A percentile compares a stretch with the other conserved stretches of the same genome.
Evolutionary conservation across 2,888 invertebrate genomes (phyloP).

Genomic region (Euzetes globulus): DNA sequence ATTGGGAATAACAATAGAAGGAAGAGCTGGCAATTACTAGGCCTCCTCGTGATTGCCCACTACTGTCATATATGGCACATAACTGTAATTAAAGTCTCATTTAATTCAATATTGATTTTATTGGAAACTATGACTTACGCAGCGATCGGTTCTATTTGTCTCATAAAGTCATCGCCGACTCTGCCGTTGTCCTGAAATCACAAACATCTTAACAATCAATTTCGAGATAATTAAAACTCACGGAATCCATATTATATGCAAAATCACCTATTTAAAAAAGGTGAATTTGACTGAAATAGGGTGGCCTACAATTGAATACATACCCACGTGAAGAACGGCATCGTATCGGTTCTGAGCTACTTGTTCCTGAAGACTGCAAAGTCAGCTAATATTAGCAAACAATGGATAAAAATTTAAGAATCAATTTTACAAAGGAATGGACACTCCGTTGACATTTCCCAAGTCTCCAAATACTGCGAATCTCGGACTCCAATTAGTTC

Average conservation of each 20-base stretch:
- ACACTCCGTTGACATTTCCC: slow-evolving; percentile 40
- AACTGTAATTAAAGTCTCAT: neutral
- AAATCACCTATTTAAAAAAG: too few relatives aligned
- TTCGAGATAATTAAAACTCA: too few relatives aligned
- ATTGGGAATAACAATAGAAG: too few relatives aligned
- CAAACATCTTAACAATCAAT: slow-evolving; percentile 14
- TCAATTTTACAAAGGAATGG: slow-evolving; percentile 27
- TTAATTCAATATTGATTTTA: neutral
- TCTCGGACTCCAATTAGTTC: slow-evolving; percentile 41
- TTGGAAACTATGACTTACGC: slow-evolving; percentile 55
- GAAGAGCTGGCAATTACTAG: too few relatives aligned
- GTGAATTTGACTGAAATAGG: too few relatives aligned
- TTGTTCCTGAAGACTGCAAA: slow-evolving; percentile 25
- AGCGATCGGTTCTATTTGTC: slow-evolving; percentile 79
- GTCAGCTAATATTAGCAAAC: too few relatives aligned
- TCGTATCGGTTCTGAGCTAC: slow-evolving; percentile 26
- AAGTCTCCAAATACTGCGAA: slow-evolving; percentile 46
- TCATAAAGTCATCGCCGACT: slow-evolving; percentile 82
- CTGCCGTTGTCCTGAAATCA: slow-evolving; percentile 43
- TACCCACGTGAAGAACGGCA: slow-evolving; percentile 35
- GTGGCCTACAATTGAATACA: too few relatives aligned
- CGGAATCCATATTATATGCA: slow-evolving; percentile 34
- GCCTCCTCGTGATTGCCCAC: slow-evolving; percentile 83
- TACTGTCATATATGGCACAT: neutral
- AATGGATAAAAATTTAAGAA: neutral